phyloP scores from a whole-genome alignment of 2,888 invertebrate species.

The Lithophane leautieri region DNA sequence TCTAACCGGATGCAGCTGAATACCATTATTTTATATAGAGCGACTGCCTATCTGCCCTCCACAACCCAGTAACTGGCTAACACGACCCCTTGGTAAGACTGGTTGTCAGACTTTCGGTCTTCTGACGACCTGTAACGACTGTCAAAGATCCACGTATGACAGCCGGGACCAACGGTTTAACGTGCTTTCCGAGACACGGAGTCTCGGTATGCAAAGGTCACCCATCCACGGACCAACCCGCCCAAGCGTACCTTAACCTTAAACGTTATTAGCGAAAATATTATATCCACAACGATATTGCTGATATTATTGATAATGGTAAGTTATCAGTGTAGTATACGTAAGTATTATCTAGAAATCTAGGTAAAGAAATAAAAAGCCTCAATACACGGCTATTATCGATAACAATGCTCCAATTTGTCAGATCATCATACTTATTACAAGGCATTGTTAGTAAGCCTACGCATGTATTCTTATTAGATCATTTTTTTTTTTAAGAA shows the following conservation, averaged over 20 bases:
- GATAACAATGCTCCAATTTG: constrained; percentile 25
- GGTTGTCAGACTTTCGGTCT: no score
- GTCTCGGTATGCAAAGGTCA: no score
- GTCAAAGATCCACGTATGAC: no score
- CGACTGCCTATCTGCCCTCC: no score
- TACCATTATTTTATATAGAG: no score
- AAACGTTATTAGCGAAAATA: background rate
- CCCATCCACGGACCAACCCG: no score
- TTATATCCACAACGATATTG: background rate
- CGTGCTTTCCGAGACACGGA: no score
- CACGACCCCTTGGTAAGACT: background rate
- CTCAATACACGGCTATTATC: background rate
- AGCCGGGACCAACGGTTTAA: no score
- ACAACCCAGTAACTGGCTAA: background rate
- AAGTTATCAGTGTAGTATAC: no score
- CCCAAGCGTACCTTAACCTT: no score
- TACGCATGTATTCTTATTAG: constrained; percentile 12
- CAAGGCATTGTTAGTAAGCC: background rate
- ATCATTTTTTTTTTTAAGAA: constrained; percentile 24
- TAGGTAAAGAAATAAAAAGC: background rate
- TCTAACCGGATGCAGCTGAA: no score
- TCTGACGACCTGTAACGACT: background rate
- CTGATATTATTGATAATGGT: no score
- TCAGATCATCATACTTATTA: background rate
- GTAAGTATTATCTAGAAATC: background rate